Evolutionary conservation across 2,888 invertebrate species (phyloP).

Genomic region (Brachynemurus nebulosus): DNA sequence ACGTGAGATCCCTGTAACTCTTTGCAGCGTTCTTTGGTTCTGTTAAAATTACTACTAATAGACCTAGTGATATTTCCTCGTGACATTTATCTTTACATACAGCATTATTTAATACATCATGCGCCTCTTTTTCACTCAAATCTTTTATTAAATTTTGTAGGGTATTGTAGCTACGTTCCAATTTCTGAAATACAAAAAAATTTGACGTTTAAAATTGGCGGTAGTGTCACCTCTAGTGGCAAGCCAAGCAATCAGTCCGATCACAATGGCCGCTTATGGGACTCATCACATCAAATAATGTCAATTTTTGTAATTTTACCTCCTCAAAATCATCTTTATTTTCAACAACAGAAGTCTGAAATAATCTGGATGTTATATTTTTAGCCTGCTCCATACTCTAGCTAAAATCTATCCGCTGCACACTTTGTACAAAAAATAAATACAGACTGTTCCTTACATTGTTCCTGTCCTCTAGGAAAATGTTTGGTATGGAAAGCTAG

Average conservation of each 20-base stretch:
- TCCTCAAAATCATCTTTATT: conserved; percentile 83
- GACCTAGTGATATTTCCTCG: conserved; percentile 85
- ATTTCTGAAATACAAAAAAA: conserved; percentile 54
- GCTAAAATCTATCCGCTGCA: conserved; percentile 36
- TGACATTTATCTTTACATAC: conserved; percentile 79
- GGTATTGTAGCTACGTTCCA: conserved; percentile 68
- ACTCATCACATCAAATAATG: conserved; percentile 32
- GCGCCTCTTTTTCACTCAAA: conserved; percentile 85
- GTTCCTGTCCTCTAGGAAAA: conserved; percentile 37
- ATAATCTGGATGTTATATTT: conserved; percentile 56
- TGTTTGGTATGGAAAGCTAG: conserved; percentile 33
- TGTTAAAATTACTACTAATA: conserved; percentile 75
- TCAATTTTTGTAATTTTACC: conserved; percentile 47
- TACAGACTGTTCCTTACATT: conserved; percentile 46
- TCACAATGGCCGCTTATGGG: conserved; percentile 40
- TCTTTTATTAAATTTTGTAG: conserved; percentile 67
- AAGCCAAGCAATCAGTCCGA: conserved; percentile 30
- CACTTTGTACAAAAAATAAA: conserved; percentile 41
- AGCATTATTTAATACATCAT: conserved; percentile 80
- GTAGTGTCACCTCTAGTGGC: conserved; percentile 27
- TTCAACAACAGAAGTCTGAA: conserved; percentile 70
- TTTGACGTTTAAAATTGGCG: conserved; percentile 34
- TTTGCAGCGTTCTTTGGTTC: conserved; percentile 72
- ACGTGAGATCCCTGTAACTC: conserved; percentile 82
- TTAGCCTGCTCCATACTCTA: conserved; percentile 44